phyloP scores from a whole-genome alignment of 2,113 vertebrate species.

The Ceyx margarethae region DNA sequence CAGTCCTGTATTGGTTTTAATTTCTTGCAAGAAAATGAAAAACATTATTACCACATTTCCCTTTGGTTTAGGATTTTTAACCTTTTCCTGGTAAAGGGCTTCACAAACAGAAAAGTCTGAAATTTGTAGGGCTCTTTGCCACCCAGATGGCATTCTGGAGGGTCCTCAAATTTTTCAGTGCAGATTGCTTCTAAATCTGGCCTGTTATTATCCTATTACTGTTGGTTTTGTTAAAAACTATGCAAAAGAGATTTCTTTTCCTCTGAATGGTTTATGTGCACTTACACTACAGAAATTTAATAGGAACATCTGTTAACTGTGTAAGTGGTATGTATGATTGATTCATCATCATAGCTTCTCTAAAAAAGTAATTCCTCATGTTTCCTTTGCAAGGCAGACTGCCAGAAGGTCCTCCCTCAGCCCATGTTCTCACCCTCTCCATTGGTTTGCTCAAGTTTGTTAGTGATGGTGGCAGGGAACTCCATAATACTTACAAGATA shows the following conservation, averaged over 20 bases:
- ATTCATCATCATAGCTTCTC: background rate
- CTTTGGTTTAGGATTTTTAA: slow-evolving; percentile 4
- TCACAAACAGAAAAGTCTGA: background rate
- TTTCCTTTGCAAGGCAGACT: background rate
- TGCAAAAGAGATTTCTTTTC: background rate
- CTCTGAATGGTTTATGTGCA: background rate
- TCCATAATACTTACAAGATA: background rate
- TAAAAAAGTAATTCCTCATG: background rate
- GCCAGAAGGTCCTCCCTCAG: background rate
- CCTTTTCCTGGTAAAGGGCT: background rate
- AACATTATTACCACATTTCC: slow-evolving; percentile 9
- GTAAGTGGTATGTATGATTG: background rate
- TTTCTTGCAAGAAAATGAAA: slow-evolving; percentile 52
- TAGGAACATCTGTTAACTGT: slow-evolving; percentile 25
- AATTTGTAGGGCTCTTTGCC: background rate
- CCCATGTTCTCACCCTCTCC: background rate
- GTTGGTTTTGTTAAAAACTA: background rate
- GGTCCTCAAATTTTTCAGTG: background rate
- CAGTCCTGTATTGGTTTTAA: background rate
- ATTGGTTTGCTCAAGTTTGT: background rate
- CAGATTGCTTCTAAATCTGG: background rate
- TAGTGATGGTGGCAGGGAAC: background rate
- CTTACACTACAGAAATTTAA: background rate
- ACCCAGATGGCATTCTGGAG: background rate
- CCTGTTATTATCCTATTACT: background rate